Evolutionary conservation across 2,888 invertebrate species (phyloP), one percentile per base, ranked within the genome.

Genomic region (Drosophila quinaria): DNA sequence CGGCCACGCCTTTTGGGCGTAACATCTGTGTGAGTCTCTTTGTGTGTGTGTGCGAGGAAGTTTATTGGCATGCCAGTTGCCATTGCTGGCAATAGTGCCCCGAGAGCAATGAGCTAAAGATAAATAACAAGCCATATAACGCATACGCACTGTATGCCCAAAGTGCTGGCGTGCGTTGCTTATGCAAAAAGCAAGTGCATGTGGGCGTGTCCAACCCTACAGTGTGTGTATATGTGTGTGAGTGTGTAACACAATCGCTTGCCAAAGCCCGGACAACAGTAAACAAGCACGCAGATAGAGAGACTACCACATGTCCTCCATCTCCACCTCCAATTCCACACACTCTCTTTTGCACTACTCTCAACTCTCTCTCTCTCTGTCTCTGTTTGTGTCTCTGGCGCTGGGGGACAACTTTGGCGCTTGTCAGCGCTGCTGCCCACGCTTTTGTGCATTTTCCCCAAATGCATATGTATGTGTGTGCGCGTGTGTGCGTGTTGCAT

Each of bases 101-200:
- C 62, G 67, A 62, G 77, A 86, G 87, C 90, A 86, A 88, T 87
- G 87, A 86, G 89, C 90, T 70, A 78, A 83, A 86, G 86, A 89
- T 86, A 86, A 86, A 86, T 86, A 86, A 83, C 90, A 89, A 80
- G 90, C 87, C 74, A 70, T 89, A 89, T 87, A 81, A 76, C 86
- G 88, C 73, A 89, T 89, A 84, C 84, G 84, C 90, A 85, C 73
- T 64, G 82, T 87, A 56, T 83, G 85, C 66, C 78, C 65, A 77
- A 80, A 78, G 81, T 80, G 80, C 75, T 74, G 46, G 74, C 78
- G 72, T 69, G 72, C 70, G 70, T 68, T 82, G 81, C 71, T 80
- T 72, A 78, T 73, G 89, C 87, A 87, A 78, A 87, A 83, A 75
- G 82, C 85, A 73, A 85, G 47, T 64, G 70, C 62, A 81, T 87